phyloP scores from a whole-genome alignment of 1,140 invertebrate genomes.

The Odontomachus brunneus region DNA sequence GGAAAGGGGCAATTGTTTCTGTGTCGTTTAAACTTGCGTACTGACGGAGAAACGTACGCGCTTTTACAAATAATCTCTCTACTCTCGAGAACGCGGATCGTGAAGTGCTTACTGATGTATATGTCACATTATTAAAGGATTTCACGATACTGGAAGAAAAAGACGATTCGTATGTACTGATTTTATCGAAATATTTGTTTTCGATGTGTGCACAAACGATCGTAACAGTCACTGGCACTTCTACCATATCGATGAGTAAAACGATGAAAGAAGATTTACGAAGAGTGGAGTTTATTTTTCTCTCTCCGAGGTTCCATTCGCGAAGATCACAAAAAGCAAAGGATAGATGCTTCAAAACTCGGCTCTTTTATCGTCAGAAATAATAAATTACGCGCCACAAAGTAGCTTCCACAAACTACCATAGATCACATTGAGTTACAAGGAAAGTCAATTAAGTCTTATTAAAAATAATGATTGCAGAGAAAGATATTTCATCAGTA shows the following conservation, averaged over 20 bases:
- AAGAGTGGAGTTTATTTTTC: background rate
- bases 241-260: constrained; percentile 1
- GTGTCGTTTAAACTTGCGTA: background rate
- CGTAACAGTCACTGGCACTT: background rate
- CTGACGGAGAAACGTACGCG: background rate
- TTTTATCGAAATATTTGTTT: constrained; percentile 8
- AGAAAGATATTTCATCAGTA: no score
- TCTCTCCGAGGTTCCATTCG: background rate
- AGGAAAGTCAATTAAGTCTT: background rate
- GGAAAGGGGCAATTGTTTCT: background rate
- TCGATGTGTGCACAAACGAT: constrained; percentile 6
- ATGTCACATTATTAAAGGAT: background rate
- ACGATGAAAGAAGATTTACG: constrained; percentile 1
- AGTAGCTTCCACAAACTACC: background rate
- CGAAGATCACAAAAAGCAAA: background rate
- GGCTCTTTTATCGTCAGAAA: background rate
- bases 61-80: constrained; percentile 9
- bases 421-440: background rate
- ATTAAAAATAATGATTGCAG: no score
- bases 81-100: background rate
- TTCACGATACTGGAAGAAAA: background rate
- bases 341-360: background rate
- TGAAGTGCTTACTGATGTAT: background rate
- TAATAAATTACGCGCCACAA: background rate
- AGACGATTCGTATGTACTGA: background rate